Evolutionary conservation across 2,888 invertebrate genomes (phyloP).

Genomic region (Trachelus stipa): DNA sequence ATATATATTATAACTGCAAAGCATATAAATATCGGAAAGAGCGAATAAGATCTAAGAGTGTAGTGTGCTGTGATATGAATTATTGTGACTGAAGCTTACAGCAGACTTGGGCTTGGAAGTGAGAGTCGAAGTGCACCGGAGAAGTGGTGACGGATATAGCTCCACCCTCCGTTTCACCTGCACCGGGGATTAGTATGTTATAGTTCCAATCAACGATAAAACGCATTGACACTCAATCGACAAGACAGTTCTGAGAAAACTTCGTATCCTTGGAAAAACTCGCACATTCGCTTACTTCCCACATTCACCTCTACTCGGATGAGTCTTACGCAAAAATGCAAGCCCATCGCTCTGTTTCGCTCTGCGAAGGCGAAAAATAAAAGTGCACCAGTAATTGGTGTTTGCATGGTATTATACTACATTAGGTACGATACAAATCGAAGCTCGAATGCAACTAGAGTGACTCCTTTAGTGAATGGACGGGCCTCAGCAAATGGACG

Average conservation of each 20-base stretch:
- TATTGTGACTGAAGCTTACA: conserved; percentile 61
- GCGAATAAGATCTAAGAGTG: conserved; percentile 8
- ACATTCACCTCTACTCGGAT: background rate
- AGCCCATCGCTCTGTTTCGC: background rate
- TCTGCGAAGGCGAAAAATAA: background rate
- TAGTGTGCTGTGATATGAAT: conserved; percentile 40
- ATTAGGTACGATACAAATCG: background rate
- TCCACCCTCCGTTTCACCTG: conserved; percentile 63
- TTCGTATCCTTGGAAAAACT: background rate
- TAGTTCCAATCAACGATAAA: conserved; percentile 43
- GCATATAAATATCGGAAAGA: background rate
- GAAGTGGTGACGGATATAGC: conserved; percentile 58
- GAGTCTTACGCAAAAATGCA: background rate
- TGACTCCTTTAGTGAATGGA: too few species aligned
- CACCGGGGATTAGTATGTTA: conserved; percentile 64
- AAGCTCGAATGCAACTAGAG: background rate
- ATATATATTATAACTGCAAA: background rate
- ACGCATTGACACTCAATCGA: background rate
- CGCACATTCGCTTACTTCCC: background rate
- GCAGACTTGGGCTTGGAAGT: conserved; percentile 60
- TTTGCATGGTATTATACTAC: background rate
- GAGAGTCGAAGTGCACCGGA: conserved; percentile 60
- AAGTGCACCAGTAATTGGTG: background rate
- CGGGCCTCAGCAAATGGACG: too few species aligned
- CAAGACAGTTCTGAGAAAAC: background rate